Base-by-base conservation (phyloP, 2,113 vertebrate genomes). In the Crocuta crocuta region DNA sequence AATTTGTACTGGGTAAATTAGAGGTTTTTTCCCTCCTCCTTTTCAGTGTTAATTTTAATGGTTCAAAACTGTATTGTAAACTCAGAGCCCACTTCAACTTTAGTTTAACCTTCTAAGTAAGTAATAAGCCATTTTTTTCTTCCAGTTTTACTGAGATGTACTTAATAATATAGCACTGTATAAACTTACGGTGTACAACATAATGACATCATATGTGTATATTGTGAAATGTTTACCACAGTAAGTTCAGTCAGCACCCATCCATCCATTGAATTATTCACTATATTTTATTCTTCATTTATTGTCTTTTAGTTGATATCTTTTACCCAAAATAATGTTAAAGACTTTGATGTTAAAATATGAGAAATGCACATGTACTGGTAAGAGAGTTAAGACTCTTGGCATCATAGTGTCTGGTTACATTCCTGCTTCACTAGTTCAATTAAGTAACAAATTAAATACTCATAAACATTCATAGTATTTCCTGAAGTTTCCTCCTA, bases 1-100 rank as follows among this genome's bases (percentile, higher is more conserved):
- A 45, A 88, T 78, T 88, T 28, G 23, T 78, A 82, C 28, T 68
- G 86, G 26, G 78, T 66, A 92, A 92, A 26, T 28, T 10, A 21
- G 45, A 26, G 3, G 11, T 78, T 92, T 73, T 73, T 83, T 80
- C 82, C 35, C 71, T 88, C 23, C 5, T 89, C 33, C 43, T 78
- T 87, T 88, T 79, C 16, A 43, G 2, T 96, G 23, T 86, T 95
- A 82, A 88, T 97, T 95, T 89, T 88, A 74, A 65, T 95, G 73
- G 26, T 58, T 92, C 89, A 48, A 94, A 87, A 63, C 58, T 92
- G 19, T 68, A 28, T 31, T 92, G 24, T 79, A 84, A 78, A 82
- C 26, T 50, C 58, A 94, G 61, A 90, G 55, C 15, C 45, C 21
- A 58, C 65, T 61, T 89, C 35, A 80, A 33, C 81, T 87, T 81